Evolutionary conservation across 2,113 vertebrate genomes (phyloP).

Genomic region (Sphaerodactylus townsendi): DNA sequence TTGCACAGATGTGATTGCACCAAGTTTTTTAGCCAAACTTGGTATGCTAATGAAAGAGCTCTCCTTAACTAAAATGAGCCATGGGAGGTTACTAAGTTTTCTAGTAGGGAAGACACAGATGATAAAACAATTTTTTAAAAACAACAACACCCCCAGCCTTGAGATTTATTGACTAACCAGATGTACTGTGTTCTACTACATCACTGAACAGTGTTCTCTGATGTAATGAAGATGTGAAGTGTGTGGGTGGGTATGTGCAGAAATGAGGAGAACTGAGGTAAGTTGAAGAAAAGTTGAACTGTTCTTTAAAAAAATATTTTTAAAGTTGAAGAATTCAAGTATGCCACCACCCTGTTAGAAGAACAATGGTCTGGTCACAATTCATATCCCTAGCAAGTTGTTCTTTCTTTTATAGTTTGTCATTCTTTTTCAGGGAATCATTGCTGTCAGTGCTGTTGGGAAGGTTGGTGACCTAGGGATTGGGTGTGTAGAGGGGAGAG

Average conservation of each 20-base stretch:
- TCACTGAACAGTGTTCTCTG: constrained; percentile 62
- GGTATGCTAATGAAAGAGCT: constrained; percentile 49
- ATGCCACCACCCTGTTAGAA: constrained; percentile 34
- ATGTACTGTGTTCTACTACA: constrained; percentile 50
- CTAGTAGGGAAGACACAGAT: constrained; percentile 40
- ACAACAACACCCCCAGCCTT: neutral
- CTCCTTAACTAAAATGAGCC: neutral
- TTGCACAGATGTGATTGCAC: constrained; percentile 38
- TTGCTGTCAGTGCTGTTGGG: constrained; percentile 47
- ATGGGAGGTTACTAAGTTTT: neutral
- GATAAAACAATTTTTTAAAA: constrained; percentile 54
- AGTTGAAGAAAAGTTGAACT: constrained; percentile 48
- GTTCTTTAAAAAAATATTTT: neutral
- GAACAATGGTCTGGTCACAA: constrained; percentile 36
- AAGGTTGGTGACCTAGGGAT: constrained; percentile 66
- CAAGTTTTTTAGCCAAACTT: constrained; percentile 37
- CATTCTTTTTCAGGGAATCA: constrained; percentile 55
- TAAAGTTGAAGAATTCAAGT: constrained; percentile 34
- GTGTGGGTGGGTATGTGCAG: constrained; percentile 32
- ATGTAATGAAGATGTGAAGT: constrained; percentile 61
- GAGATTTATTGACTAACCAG: constrained; percentile 60
- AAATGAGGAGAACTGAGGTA: constrained; percentile 44
- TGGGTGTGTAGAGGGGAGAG: constrained; percentile 70
- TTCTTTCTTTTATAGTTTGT: constrained; percentile 54
- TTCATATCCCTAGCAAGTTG: constrained; percentile 44